A percentile compares a stretch with the other conserved stretches of the same genome.
These are phyloP conservation scores for Phyllostomus discolor DNA, from an alignment of 2,113 vertebrate species.

Conservation along the genomic window DNA sequence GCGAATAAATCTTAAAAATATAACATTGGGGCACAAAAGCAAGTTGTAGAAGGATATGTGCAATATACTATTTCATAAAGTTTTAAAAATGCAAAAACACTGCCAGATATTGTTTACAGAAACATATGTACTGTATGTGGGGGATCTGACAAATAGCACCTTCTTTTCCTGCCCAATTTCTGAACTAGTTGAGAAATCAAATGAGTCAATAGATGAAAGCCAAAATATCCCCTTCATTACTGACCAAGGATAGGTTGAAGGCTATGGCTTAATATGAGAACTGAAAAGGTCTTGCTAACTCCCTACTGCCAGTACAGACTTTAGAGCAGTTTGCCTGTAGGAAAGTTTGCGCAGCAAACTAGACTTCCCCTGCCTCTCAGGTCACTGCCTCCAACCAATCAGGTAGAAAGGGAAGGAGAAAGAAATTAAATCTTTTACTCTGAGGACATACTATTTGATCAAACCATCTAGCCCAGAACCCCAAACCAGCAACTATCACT, in stretches of 20 bases:
- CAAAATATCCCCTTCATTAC: background rate
- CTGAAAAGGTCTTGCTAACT: background rate
- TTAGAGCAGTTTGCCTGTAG: background rate
- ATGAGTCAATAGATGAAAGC: background rate
- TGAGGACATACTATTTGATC: background rate
- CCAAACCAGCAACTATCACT: background rate
- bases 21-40: background rate
- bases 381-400: background rate
- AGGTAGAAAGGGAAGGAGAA: background rate
- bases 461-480: background rate
- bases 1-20: background rate
- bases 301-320: background rate
- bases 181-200: background rate
- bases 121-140: background rate
- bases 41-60: background rate
- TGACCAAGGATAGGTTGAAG: background rate
- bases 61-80: background rate
- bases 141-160: background rate
- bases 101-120: background rate
- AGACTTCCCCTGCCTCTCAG: background rate
- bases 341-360: background rate
- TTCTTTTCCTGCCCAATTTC: background rate
- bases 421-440: background rate
- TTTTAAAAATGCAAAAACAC: background rate
- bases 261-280: background rate